Evolutionary conservation across 2,888 invertebrate species (phyloP).

Genomic region (Pharmacophagus antenor): DNA sequence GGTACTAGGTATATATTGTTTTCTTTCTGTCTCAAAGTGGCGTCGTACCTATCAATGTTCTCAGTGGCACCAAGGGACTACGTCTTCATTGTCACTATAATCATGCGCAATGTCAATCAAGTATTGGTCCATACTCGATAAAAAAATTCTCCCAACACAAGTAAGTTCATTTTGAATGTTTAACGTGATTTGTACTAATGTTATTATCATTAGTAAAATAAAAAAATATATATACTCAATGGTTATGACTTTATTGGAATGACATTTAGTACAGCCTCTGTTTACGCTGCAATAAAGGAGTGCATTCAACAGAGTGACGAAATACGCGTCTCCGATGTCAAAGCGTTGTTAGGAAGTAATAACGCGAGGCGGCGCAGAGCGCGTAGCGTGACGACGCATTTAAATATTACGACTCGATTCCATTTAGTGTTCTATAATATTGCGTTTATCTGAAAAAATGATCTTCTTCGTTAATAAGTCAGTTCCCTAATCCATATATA

Average conservation of each 20-base stretch:
- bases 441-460: conserved; percentile 54
- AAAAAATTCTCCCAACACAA: no score
- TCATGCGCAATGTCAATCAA: neutral
- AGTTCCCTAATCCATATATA: conserved; percentile 74
- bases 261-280: neutral
- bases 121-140: neutral
- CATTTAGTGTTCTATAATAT: conserved; percentile 32
- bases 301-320: neutral
- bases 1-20: no score
- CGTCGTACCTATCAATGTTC: no score
- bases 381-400: conserved; percentile 24
- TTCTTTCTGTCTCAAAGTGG: no score
- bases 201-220: no score
- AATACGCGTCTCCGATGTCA: neutral
- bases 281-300: neutral
- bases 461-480: conserved; percentile 67
- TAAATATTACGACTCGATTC: conserved; percentile 32
- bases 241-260: no score
- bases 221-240: no score
- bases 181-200: no score
- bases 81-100: no score
- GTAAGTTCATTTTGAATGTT: no score
- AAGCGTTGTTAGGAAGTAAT: conserved; percentile 8
- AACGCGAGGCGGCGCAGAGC: conserved; percentile 12
- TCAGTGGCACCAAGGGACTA: no score